Base-by-base conservation (phyloP, 2,888 invertebrate genomes). In the Incurvaria masculella region DNA sequence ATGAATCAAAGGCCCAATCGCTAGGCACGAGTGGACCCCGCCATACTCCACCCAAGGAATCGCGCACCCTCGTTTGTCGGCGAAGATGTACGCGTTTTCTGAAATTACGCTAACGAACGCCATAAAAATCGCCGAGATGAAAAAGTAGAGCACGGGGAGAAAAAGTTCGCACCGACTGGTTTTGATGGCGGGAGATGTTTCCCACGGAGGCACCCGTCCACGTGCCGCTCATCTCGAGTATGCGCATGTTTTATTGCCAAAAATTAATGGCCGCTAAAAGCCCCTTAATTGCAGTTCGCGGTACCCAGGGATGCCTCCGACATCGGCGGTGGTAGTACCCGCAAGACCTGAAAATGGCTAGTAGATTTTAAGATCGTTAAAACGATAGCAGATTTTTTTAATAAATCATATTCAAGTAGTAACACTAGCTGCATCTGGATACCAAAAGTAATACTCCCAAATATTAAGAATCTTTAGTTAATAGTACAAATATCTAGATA, bases 211-310 rank as follows among this genome's bases (percentile, higher is more conserved):
- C 23, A 11, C 33, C 14, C 11, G 33, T 33, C 33, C 33, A 33
- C 33, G 33, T 14, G 33, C 33, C 72, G 68, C 66, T 68, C 74
- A 76, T 76, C 71, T 66, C 68, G 56, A 57, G 69, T 70, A 63
- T 65, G 72, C 75, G 72, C 75, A 63, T 69, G 72, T 74, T 76
- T 78, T 78, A 78, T 78, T 78, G 75, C 76, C 78, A 75, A 78
- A 78, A 78, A 78, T 78, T 75, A 78, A 76, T 75, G 76, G 66
- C 68, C 74, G 61, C 72, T 70, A 75, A 74, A 76, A 66, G 74
- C 75, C 63, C 66, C 70, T 65, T 76, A 78, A 78, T 76, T 76
- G 67, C 73, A 64, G 60, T 67, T 61, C 69, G 68, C 65, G 70
- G 70, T 68, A 66, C 59, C 50, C 57, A 21, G 46, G 44, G 11